phyloP scores from a whole-genome alignment of 2,113 vertebrate genomes.

The Nicator chloris region DNA sequence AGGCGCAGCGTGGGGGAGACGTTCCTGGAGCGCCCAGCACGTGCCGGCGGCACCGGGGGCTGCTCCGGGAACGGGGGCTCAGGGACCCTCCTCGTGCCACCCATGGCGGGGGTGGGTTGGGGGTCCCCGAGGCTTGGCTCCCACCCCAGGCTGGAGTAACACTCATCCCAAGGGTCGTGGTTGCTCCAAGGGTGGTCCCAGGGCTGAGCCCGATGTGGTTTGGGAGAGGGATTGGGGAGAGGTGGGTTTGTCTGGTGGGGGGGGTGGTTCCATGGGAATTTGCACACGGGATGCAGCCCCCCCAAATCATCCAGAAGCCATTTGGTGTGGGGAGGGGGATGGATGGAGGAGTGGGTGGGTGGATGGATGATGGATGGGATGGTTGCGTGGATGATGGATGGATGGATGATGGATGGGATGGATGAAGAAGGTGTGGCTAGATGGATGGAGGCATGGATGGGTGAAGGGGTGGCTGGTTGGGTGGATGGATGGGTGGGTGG shows the following conservation, averaged over 20 bases:
- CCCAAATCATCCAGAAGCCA: not conserved
- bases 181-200: rapidly evolving
- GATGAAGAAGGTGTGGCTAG: no score
- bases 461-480: no score
- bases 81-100: not conserved
- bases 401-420: not conserved
- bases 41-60: not conserved
- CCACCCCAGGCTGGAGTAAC: not conserved
- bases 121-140: not conserved
- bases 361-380: not conserved
- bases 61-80: not conserved
- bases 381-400: not conserved
- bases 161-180: not conserved
- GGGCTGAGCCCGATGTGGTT: not conserved
- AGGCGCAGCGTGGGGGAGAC: constrained; percentile 55
- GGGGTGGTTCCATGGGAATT: not conserved
- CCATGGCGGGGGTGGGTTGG: rapidly evolving
- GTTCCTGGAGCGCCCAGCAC: not conserved
- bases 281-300: not conserved
- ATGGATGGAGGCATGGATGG: not conserved
- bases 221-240: not conserved
- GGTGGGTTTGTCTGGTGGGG: not conserved
- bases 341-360: not conserved
- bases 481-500: not conserved
- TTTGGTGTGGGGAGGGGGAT: rapidly evolving